Percentiles rank a stretch among this genome's conserved stretches.
These are phyloP conservation scores for Anseranas semipalmata DNA, from an alignment of 2,113 vertebrate species.

Conservation along the genomic window DNA sequence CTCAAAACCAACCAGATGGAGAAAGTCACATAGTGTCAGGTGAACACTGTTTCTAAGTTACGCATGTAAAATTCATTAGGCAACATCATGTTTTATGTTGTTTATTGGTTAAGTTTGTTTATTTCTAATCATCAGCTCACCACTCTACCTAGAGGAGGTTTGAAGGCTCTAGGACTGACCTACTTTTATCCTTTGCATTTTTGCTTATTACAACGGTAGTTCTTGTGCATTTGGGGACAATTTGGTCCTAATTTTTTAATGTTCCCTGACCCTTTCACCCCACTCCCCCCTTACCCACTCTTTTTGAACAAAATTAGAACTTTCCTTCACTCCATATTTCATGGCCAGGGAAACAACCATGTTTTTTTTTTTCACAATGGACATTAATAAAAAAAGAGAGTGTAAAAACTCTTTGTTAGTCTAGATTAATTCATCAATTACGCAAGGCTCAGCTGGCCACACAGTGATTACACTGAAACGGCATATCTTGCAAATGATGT, in stretches of 20 bases:
- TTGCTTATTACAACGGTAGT: constrained; percentile 46
- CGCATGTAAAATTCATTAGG: neutral
- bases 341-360: constrained; percentile 26
- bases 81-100: neutral
- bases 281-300: neutral
- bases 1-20: neutral
- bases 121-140: neutral
- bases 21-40: neutral
- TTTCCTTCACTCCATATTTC: constrained; percentile 51
- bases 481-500: neutral
- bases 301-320: constrained; percentile 48
- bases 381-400: constrained; percentile 57
- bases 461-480: constrained; percentile 56
- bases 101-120: neutral
- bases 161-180: constrained; percentile 41
- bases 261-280: neutral
- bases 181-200: constrained; percentile 57
- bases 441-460: constrained; percentile 38
- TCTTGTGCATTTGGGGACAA: constrained; percentile 47
- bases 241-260: constrained; percentile 61
- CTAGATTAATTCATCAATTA: constrained; percentile 68
- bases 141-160: neutral
- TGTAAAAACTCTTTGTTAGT: constrained; percentile 64
- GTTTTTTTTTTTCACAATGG: constrained; percentile 50
- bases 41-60: neutral